Base-by-base conservation (phyloP, 2,113 vertebrate genomes). In the Callipepla squamata region DNA sequence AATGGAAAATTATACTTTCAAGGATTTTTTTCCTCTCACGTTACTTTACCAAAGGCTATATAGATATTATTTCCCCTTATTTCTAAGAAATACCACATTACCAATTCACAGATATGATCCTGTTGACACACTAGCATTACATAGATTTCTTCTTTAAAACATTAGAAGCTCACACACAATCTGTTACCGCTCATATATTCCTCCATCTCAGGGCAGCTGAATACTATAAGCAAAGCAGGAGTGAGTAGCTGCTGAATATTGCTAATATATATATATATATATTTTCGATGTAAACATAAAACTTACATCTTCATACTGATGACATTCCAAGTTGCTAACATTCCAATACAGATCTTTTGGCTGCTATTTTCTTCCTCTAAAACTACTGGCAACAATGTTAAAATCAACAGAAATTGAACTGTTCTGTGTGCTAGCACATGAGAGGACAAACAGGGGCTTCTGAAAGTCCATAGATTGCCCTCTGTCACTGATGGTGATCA, bases 371-470 rank as follows among this genome's bases (percentile, higher is more conserved):
- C 13, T 87, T 78, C 55, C 69, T 13, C 18, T 58, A 9, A 7
- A 94, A 67, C 23, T 58, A 69, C 23, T 45, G 26, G 7, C 47
- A 84, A 45, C 20, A 58, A 32, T 13, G 15, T 44, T 75, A 34
- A 84, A 87, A 91, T 32, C 23, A 67, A 11, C 2, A 62, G 28
- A 81, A 80, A 84, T 55, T 62, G 23, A 87, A 45, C 30, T 36
- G 38, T 0, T 0, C 26, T 0, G 0, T 55, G 57, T 28, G 6
- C 6, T 80, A 40, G 61, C 42, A 45, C 6, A 25, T 5, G 22
- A 40, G 21, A 65, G 69, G 90, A 50, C 5, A 34, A 21, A 58
- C 0, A 23, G 7, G 23, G 22, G 28, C 77, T 87, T 89, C n/a
- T 89, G 16, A 77, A n/a, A 38, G 17, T 11, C 12, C n/a, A 74